Base-by-base conservation (phyloP, 1,140 invertebrate species). In the Leptinotarsa lineolata region DNA sequence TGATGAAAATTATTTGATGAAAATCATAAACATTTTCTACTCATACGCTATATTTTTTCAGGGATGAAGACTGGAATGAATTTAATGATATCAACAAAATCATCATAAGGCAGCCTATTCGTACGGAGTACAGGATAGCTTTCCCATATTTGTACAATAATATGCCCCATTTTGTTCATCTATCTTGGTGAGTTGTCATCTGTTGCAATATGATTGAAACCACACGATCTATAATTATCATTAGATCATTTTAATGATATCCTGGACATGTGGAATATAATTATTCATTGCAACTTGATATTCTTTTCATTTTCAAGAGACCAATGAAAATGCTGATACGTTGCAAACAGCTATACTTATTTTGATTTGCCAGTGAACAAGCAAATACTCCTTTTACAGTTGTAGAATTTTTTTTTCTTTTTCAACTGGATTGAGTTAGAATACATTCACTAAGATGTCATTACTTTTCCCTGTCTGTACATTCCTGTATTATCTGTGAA, bases 51-150 rank as follows among this genome's bases (percentile, higher is more conserved):
- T 74, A 73, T 74, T 74, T 59, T 87, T 88, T 48, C 78, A 94
- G 94, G 15, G 98, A 99, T 88, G 98, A 99, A 89, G 98, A 99
- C 86, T 99, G 98, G 98, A 99, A 99, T 88, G 98, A 99, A 86
- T 99, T 99, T 82, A 99, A 99, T 88, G 98, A 99, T 83, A 99
- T 99, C 68, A 99, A 99, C 83, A 99, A 99, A 85, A 99, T 99
- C 77, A 99, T 99, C 72, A 99, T 99, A 81, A 87, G 98, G 39
- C 97, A 99, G 83, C 97, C 97, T 39, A 96, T 99, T 77, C 90
- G 98, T 73, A 99, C 98, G 6, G 98, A 99, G 86, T 99, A 99
- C 85, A 90, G 98, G 74, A 99, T 99, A 83, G 98, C 98, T 4
- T 99, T 99, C 87, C 98, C 98, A 3, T 99, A 99, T 85, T 87